Evolutionary conservation across 2,888 invertebrate species (phyloP).

Genomic region (Campoletis raptor): DNA sequence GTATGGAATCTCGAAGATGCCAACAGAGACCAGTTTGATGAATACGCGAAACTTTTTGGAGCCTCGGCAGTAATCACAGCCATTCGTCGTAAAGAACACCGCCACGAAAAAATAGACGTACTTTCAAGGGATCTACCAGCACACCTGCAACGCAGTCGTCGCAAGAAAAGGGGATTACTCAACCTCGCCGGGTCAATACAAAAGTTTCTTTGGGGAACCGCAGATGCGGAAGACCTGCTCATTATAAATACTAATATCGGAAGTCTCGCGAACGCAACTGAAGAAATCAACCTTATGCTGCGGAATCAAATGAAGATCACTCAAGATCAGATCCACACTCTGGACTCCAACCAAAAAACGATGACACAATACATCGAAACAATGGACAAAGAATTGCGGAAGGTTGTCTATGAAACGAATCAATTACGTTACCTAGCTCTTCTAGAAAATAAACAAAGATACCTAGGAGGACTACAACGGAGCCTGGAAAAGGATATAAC

Average conservation of each 20-base stretch:
- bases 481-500: constrained; percentile 27
- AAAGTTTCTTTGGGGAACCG: constrained; percentile 40
- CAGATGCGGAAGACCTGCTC: constrained; percentile 26
- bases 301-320: constrained; percentile 37
- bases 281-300: not conserved
- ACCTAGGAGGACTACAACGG: constrained; percentile 10
- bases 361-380: not conserved
- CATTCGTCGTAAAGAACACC: not conserved
- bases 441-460: constrained; percentile 28
- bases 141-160: not conserved
- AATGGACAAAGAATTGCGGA: not conserved
- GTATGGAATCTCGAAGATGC: not conserved
- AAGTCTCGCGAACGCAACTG: constrained; percentile 19
- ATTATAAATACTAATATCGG: constrained; percentile 26
- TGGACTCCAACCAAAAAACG: constrained; percentile 15
- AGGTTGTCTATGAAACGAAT: constrained; percentile 1
- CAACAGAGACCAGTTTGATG: not conserved
- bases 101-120: not conserved
- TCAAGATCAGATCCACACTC: constrained; percentile 22
- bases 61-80: not conserved
- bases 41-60: constrained; percentile 19
- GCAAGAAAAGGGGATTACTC: constrained; percentile 4
- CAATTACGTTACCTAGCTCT: not conserved
- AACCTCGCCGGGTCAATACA: constrained; percentile 31
- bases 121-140: not conserved